These are phyloP conservation scores for Xanthorhoe designata DNA, from an alignment of 2,888 invertebrate genomes.

Conservation along the genomic window DNA sequence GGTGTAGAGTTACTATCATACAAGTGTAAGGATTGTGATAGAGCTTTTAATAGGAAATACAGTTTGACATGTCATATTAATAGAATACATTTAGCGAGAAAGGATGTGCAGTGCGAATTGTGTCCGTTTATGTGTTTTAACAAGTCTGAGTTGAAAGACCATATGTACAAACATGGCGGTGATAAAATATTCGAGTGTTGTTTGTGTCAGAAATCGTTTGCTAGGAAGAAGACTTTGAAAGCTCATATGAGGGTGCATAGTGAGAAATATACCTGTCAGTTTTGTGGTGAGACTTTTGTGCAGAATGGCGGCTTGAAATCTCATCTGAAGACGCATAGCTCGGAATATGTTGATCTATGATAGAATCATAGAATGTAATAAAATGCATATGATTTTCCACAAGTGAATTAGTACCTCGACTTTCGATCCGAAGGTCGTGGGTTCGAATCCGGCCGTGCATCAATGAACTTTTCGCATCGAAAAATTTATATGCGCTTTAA, in stretches of 20 bases:
- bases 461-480: too few relatives aligned
- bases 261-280: slow-evolving; percentile 69
- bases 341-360: slow-evolving; percentile 8
- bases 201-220: slow-evolving; percentile 70
- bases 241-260: slow-evolving; percentile 65
- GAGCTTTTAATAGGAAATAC: slow-evolving; percentile 40
- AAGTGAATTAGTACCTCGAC: too few relatives aligned
- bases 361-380: too few relatives aligned
- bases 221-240: slow-evolving; percentile 57
- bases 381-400: too few relatives aligned
- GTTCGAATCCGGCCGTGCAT: too few relatives aligned
- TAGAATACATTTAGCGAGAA: slow-evolving; percentile 43
- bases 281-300: slow-evolving; percentile 77
- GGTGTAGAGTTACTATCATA: slow-evolving; percentile 41
- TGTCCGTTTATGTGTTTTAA: slow-evolving; percentile 62
- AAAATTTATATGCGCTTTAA: too few relatives aligned
- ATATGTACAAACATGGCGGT: slow-evolving; percentile 53
- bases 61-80: slow-evolving; percentile 43
- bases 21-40: slow-evolving; percentile 46
- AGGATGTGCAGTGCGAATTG: slow-evolving; percentile 46
- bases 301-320: slow-evolving; percentile 76
- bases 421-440: too few relatives aligned
- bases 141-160: slow-evolving; percentile 47
- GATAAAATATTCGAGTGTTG: slow-evolving; percentile 63
- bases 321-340: slow-evolving; percentile 72